Evolutionary conservation across 2,113 vertebrate genomes (phyloP).

Genomic region (Bubo bubo): DNA sequence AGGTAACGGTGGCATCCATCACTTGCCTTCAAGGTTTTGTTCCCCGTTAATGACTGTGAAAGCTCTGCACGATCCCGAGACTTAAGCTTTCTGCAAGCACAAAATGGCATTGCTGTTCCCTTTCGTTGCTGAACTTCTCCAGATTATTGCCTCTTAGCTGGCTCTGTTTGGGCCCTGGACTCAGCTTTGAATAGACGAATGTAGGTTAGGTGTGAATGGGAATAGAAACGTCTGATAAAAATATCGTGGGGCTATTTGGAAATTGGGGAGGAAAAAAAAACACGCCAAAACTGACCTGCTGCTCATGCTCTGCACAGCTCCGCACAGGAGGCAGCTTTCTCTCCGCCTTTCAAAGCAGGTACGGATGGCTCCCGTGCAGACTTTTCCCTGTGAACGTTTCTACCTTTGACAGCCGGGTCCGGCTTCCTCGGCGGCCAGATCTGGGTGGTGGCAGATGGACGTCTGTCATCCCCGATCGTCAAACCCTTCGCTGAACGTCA

Average conservation of each 20-base stretch:
- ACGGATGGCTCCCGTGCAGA: background rate
- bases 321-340: background rate
- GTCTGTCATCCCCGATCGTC: background rate
- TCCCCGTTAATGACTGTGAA: background rate
- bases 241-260: background rate
- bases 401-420: background rate
- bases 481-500: background rate
- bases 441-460: accelerated
- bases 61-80: background rate
- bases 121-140: background rate
- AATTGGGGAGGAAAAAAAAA: background rate
- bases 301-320: background rate
- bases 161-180: background rate
- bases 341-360: background rate
- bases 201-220: slow-evolving; percentile 12
- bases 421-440: background rate
- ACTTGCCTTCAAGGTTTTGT: background rate
- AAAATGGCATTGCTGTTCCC: background rate
- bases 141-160: background rate
- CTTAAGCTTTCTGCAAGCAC: background rate
- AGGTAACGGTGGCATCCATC: background rate
- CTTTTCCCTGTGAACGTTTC: background rate
- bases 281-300: background rate
- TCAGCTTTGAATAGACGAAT: background rate
- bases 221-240: background rate